Evolutionary conservation across 2,113 vertebrate genomes (phyloP), one percentile per base, ranked within the genome.

Genomic region (Ictalurus furcatus): DNA sequence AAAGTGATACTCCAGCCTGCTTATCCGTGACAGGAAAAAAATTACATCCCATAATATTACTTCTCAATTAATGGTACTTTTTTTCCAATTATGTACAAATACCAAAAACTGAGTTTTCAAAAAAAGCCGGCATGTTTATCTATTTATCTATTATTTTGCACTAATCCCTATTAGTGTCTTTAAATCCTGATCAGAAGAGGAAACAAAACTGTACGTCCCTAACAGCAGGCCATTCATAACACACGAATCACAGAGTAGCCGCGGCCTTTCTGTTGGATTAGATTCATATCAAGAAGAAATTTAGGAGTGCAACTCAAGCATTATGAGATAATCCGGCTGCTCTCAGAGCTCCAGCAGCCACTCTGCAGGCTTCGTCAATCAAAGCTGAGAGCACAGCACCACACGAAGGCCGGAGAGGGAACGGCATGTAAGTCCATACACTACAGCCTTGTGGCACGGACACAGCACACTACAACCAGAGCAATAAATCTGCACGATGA

Each of bases 381-480:
- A 95, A 96, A 91, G 88, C 92, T 96, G 92, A 95, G 94, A 94
- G 91, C 91, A 94, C 93, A 96, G 95, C 90, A 89, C 95, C 96
- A 95, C 93, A 92, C 67, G 63, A 93, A 95, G 96, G 95, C 61
- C 79, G 0, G 34, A 0, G 1, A 2, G 0, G 80, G 94, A 92
- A 95, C 86, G 90, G 7, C 85, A 84, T 2, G 28, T 37, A 63
- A 30, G 14, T 56, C 69, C 74, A 34, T 65, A 34, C 73, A 44
- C 59, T 89, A 30, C 59, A 84, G 84, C 78, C n/a, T 61, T 19
- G 28, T 63, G 58, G 74, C 48, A 88, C 21, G 23, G 86, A 88
- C 71, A 84, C 78, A 67, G 87, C 65, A 88, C 76, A 71, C 80
- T 71, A 83, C 85, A 83, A 89, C 82, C 83, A 73, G 79, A 81